phyloP scores from a whole-genome alignment of 2,113 vertebrate genomes.

The Dolichallabes microphthalmus region DNA sequence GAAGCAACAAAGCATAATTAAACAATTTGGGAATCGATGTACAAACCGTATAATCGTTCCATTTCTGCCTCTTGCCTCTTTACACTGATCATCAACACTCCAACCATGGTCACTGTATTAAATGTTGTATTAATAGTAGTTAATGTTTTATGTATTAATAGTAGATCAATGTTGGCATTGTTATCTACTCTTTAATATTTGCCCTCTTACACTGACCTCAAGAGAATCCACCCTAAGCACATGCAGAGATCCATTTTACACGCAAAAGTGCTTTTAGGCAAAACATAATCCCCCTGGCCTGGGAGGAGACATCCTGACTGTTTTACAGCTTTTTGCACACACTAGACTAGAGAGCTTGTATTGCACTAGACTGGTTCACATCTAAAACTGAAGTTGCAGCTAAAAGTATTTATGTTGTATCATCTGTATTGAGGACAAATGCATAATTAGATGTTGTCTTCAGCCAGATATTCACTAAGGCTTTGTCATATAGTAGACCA shows the following conservation, averaged over 20 bases:
- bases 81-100: neutral
- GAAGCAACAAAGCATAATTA: neutral
- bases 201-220: neutral
- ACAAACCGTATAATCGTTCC: neutral
- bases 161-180: neutral
- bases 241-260: conserved; percentile 2
- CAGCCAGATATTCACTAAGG: neutral
- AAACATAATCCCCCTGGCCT: neutral
- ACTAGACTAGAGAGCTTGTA: neutral
- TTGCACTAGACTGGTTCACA: conserved; percentile 1
- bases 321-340: neutral
- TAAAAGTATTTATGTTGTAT: neutral
- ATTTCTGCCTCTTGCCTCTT: neutral
- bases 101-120: neutral
- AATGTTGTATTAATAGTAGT: too few relatives aligned
- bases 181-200: neutral
- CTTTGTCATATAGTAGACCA: neutral
- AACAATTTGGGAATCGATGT: neutral
- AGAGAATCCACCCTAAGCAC: neutral
- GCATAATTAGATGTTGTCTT: neutral
- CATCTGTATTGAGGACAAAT: conserved; percentile 4
- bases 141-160: too few relatives aligned
- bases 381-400: neutral
- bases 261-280: conserved; percentile 7
- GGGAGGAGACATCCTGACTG: neutral